A percentile compares a stretch with the other conserved stretches of the same genome.
phyloP scores from a whole-genome alignment of 2,797 vertebrate genomes.

The Myripristis murdjan region DNA sequence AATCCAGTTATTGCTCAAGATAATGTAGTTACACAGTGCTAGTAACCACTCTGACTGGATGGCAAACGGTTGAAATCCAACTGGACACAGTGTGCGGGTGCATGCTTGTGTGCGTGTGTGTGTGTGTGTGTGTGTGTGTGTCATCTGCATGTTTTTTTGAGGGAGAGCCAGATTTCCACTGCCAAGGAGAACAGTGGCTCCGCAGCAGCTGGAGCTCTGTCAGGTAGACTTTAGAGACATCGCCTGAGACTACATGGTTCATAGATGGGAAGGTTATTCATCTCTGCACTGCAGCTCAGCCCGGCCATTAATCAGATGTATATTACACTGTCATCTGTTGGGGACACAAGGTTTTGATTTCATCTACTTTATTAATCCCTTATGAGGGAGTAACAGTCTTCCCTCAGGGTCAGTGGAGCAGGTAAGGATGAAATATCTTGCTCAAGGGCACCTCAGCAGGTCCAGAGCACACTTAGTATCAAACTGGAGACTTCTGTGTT shows the following conservation, averaged over 20 bases:
- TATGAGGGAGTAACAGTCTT: slow-evolving; percentile 9
- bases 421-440: too few species aligned
- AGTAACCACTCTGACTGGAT: too few species aligned
- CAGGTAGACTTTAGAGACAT: slow-evolving; percentile 21
- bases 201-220: slow-evolving; percentile 17
- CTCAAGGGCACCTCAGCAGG: slow-evolving; percentile 21
- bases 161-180: neutral
- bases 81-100: too few species aligned
- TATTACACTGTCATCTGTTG: slow-evolving; percentile 38
- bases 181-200: slow-evolving; percentile 12
- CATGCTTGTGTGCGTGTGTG: too few species aligned
- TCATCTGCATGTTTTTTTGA: too few species aligned
- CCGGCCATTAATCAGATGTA: slow-evolving; percentile 41
- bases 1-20: too few species aligned
- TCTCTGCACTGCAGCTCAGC: slow-evolving; percentile 35
- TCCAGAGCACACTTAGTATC: slow-evolving; percentile 3
- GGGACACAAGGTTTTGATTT: slow-evolving; percentile 31
- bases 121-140: too few species aligned
- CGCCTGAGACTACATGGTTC: slow-evolving; percentile 14
- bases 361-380: slow-evolving; percentile 35
- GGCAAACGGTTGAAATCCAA: too few species aligned
- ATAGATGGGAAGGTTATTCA: slow-evolving; percentile 35
- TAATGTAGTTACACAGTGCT: too few species aligned
- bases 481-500: slow-evolving; percentile 4
- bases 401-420: slow-evolving; percentile 22